Base-by-base conservation (phyloP, 2,888 invertebrate genomes). In the Cataglyphis altisquamis region DNA sequence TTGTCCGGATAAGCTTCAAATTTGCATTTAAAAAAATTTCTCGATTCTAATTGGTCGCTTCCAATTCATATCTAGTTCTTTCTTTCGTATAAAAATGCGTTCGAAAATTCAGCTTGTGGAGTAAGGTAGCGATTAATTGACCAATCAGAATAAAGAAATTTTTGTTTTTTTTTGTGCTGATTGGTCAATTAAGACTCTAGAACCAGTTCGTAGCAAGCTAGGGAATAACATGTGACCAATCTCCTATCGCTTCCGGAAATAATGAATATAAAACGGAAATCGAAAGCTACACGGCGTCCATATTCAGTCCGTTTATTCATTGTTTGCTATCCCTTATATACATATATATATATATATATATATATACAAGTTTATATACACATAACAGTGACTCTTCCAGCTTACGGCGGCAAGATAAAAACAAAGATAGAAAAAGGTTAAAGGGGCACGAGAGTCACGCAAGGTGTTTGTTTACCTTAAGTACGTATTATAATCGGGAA, bases 381-480 rank as follows among this genome's bases (percentile, higher is more conserved):
- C 0, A 12, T 29, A n/a, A n/a, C 29, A 52, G 52, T 8, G 52
- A 52, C n/a, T 52, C n/a, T 48, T 48, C n/a, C n/a, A n/a, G 52
- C 9, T 63, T n/a, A 6, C 21, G 18, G 36, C 45, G 15, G 29
- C 36, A 45, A 15, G 45, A 80, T 57, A 81, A 84, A 87, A 88
- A 88, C 88, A 87, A 88, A 82, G 77, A 15, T 39, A 18, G 21
- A 9, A 39, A 84, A 63, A 85, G 86, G 86, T 88, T 86, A 88
- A 88, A 74, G 12, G 70, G 3, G 25, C 39, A 52, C 1, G 6
- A 39, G 8, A 52, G 8, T 52, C 52, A n/a, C 52, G n/a, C 62
- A 36, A 66, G 10, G 9, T 55, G 45, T 3, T 57, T 41, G 55
- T 36, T 68, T 74, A 39, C 73, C 25, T 64, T 57, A 64, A 72